Evolutionary conservation across 2,113 vertebrate species (phyloP).

Genomic region (Callipepla squamata): DNA sequence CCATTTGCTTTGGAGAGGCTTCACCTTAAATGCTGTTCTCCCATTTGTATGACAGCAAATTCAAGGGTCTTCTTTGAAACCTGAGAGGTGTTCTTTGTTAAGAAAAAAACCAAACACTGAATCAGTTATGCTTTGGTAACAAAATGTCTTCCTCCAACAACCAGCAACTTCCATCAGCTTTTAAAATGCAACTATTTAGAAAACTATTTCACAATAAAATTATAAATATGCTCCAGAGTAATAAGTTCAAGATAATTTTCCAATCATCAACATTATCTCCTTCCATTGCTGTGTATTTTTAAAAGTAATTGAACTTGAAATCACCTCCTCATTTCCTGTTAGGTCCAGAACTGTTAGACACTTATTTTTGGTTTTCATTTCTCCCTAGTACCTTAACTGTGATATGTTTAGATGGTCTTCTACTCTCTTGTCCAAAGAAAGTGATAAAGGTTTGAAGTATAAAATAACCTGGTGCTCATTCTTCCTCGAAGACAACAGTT

Average conservation of each 20-base stretch:
- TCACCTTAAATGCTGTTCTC: not conserved
- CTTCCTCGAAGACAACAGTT: not conserved
- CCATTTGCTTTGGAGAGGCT: not conserved
- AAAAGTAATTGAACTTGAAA: slow-evolving; percentile 37
- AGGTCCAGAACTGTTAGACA: not conserved
- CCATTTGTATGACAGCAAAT: not conserved
- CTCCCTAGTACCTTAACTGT: slow-evolving; percentile 4
- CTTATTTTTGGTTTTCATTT: not conserved
- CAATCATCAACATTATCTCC: not conserved
- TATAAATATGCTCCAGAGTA: not conserved
- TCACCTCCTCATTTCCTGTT: slow-evolving; percentile 45
- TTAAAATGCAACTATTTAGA: not conserved
- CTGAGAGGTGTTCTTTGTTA: not conserved
- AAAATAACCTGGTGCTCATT: not conserved
- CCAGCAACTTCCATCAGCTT: not conserved
- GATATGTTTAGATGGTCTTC: slow-evolving; percentile 23
- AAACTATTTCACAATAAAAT: not conserved
- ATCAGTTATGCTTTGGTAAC: not conserved
- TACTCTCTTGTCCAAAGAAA: not conserved
- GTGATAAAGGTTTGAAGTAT: not conserved
- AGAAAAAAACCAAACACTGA: not conserved
- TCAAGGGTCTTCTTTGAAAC: not conserved
- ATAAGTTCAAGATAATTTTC: not conserved
- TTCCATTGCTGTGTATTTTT: not conserved
- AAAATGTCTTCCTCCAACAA: not conserved